Evolutionary conservation across 2,888 invertebrate species (phyloP), one percentile per base, ranked within the genome.

Genomic region (Diarsia rubi): DNA sequence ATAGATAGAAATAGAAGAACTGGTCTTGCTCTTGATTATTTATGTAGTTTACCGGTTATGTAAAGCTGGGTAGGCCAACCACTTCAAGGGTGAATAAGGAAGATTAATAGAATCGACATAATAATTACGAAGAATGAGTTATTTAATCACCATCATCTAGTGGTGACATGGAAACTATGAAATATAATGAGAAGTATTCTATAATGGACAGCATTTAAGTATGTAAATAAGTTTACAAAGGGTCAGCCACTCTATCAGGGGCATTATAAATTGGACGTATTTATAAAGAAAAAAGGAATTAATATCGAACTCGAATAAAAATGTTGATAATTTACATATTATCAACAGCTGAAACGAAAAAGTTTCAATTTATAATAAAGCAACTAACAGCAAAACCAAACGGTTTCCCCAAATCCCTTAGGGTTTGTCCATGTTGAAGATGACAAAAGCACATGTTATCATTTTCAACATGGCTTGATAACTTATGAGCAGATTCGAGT

Each of bases 11-110:
- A 77, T 80, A 62, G 49, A 62, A 67, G 37, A 73, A 66, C 72
- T 60, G 62, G 73, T 73, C 79, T 42, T 72, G 65, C 49, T 57
- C 77, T 80, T 66, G 65, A 66, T 66, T 59, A 49, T 47, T 4
- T 44, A 69, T 21, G 69, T 63, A 57, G 24, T 24, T 49, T 60
- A 80, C 78, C 24, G 49, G 81, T 81, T 81, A 70, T 78, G 73
- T 24, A 78, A 78, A 78, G 19, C 14, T 57, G 37, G 54, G 42
- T 44, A 66, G 57, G 31, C 54, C 24, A 21, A 19, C 57, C 5
- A 70, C 27, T 63, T 69, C 62, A 63, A n/a, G 52, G 69, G n/a
- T 73, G 12, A 67, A 67, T 47, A 70, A 31, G 63, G 47, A 65
- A 71, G 68, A 68, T 69, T 69, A 24, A 76, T 76, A 47, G 27